Evolutionary conservation across 2,113 vertebrate species (phyloP), one percentile per base, ranked within the genome.

Genomic region (Callipepla californica): DNA sequence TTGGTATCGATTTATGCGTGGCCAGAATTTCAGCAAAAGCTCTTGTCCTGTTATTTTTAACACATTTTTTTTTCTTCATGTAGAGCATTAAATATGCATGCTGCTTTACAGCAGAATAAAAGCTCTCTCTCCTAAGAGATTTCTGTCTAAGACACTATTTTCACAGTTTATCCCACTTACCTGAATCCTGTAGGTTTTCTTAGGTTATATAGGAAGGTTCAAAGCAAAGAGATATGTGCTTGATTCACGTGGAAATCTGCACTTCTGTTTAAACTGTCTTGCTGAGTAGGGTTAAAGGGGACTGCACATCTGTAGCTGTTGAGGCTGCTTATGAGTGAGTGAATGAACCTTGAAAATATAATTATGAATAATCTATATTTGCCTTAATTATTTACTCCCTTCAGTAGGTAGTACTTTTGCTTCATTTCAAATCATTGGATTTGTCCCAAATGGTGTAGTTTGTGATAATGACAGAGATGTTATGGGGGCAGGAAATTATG

Each of bases 71-170:
- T 76, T 28, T 20, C 34, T 11, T 50, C 57, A 66, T 26, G 19
- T 55, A 36, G 15, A 1, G 10, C 2, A 77, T 82, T 92, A 92
- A 91, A 89, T 89, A 82, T 81, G 32, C 50, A 40, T 82, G 25
- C 11, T 53, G 13, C 18, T 80, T 74, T 92, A n/a, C 67, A 91
- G 44, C 44, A 82, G 87, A 96, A 83, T 51, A 75, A 72, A 89
- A 87, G 34, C 36, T 34, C 34, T 80, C 8, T 16, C 34, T 87
- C 76, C 62, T 42, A 85, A 53, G 36, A 89, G 44, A 69, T 51
- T 89, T 87, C 47, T 51, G 25, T 63, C 17, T 57, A 34, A 87
- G 30, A 12, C 80, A 50, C 42, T 40, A 14, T 57, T 92, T 89
- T 81, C 75, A 66, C 68, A 87, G 48, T 58, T 91, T 30, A 3